Conservation (phyloP, 2,797 vertebrate species). For the Anniella stebbinsi region DNA sequence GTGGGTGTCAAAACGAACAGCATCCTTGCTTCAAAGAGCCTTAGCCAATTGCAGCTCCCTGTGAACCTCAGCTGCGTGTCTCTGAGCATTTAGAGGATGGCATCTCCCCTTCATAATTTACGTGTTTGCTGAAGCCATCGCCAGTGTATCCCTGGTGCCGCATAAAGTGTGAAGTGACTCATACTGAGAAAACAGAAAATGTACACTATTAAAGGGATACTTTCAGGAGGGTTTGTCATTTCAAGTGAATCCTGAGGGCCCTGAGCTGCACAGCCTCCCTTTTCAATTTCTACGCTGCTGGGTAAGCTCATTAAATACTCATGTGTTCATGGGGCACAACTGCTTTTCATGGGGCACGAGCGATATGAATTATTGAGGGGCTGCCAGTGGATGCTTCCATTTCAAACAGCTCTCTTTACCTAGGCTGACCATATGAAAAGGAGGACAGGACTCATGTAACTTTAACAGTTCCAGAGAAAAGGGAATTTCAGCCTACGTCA, state of each 20-base stretch:
- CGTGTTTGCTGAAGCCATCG: background rate
- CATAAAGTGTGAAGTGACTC: slow-evolving; percentile 9
- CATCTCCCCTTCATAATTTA: background rate
- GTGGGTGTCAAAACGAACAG: background rate
- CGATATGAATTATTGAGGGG: background rate
- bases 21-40: background rate
- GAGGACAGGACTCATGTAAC: no score
- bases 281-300: slow-evolving; percentile 35
- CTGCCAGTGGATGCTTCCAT: background rate
- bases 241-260: background rate
- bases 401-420: background rate
- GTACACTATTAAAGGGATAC: background rate
- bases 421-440: no score
- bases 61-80: background rate
- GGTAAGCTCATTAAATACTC: background rate
- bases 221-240: background rate
- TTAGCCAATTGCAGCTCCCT: background rate
- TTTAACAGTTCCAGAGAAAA: no score
- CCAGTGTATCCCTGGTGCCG: background rate
- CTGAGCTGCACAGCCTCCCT: slow-evolving; percentile 11
- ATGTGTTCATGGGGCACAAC: background rate
- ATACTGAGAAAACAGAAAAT: background rate
- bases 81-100: background rate
- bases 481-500: no score
- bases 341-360: background rate